These are phyloP conservation scores for Axea sp. DNA, from an alignment of 2,888 invertebrate species.

Conservation along the genomic window DNA sequence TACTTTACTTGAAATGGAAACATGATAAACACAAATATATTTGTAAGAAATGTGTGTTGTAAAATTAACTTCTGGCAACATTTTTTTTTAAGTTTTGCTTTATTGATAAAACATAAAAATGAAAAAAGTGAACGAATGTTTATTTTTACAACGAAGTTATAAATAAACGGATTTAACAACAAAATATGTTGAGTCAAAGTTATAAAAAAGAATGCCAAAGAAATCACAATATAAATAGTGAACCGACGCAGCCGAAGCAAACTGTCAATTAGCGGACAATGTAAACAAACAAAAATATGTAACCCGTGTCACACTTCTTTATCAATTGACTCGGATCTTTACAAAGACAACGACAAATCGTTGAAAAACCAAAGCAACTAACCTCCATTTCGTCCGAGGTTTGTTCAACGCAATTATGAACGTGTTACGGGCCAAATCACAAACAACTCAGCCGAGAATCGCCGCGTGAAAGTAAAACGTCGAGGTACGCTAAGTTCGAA, in stretches of 20 bases:
- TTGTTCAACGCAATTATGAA: constrained; percentile 7
- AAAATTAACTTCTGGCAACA: too few relatives aligned
- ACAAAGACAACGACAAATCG: not conserved
- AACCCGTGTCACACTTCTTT: not conserved
- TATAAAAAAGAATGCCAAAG: not conserved
- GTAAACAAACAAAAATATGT: constrained; percentile 40
- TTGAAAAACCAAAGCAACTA: constrained; percentile 27
- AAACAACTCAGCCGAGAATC: constrained; percentile 32
- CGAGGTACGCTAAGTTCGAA: constrained; percentile 7
- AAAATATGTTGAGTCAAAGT: too few relatives aligned
- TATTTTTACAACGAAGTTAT: too few relatives aligned
- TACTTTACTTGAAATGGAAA: too few relatives aligned
- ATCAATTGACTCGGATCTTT: not conserved
- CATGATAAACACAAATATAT: too few relatives aligned
- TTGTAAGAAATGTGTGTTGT: too few relatives aligned
- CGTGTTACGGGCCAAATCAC: constrained; percentile 25
- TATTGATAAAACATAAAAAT: too few relatives aligned
- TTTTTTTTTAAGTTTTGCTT: too few relatives aligned
- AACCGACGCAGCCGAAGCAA: constrained; percentile 1
- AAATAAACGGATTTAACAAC: too few relatives aligned
- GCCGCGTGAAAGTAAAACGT: constrained; percentile 46
- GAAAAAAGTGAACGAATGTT: too few relatives aligned
- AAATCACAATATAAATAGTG: constrained; percentile 14
- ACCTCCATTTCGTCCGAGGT: constrained; percentile 54
- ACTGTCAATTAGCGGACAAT: constrained; percentile 44